Conservation (phyloP, 2,797 vertebrate species). For the Mus spretus region DNA sequence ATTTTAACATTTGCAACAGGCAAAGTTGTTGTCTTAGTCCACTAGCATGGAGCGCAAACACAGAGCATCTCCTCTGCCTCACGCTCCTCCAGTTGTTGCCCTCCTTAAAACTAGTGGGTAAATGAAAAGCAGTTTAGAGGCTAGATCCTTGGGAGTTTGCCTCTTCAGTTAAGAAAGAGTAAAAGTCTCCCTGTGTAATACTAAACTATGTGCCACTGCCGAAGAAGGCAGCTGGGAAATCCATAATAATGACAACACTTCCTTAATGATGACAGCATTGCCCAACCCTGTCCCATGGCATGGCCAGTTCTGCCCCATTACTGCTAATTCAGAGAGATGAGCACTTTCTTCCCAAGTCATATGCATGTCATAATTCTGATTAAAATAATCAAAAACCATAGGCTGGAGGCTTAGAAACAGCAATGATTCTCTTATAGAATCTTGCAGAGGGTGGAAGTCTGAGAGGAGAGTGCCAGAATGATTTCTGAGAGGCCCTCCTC, state of each 20-base stretch:
- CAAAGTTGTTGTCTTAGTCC: neutral
- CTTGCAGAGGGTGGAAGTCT: neutral
- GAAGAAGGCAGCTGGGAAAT: neutral
- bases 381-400: neutral
- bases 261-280: neutral
- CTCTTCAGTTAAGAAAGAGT: constrained; percentile 36
- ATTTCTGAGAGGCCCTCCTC: neutral
- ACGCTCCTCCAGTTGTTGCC: neutral
- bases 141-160: neutral
- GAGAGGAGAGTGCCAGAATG: neutral
- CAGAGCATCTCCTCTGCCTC: neutral
- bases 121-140: neutral
- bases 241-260: neutral
- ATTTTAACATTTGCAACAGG: constrained; percentile 40
- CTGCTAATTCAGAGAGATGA: neutral
- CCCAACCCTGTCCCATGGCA: no score
- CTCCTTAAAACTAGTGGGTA: constrained; percentile 21
- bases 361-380: neutral
- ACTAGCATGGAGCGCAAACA: neutral
- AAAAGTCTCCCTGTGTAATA: neutral
- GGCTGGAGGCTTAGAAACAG: neutral
- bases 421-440: neutral
- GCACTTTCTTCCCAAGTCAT: neutral
- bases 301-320: neutral
- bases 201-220: neutral